Conservation (phyloP, 2,113 vertebrate genomes). For the Thryonomys swinderianus region DNA sequence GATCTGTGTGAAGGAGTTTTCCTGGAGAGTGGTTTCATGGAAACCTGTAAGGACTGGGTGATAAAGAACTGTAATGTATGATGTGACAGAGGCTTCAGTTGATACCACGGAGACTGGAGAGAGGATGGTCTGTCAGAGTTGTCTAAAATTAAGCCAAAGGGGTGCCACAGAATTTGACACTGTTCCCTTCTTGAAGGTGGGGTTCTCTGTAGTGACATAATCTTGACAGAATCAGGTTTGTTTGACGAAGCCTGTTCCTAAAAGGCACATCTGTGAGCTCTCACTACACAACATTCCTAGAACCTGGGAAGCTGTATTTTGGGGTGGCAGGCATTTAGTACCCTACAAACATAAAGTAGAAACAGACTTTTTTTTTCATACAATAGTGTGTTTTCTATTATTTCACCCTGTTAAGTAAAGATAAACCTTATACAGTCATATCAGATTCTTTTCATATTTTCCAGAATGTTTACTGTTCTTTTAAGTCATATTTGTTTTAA, state of each 20-base stretch:
- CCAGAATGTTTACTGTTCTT: neutral
- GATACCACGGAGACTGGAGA: neutral
- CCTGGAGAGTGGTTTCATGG: neutral
- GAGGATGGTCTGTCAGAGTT: neutral
- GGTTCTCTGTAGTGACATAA: neutral
- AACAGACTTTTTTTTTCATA: neutral
- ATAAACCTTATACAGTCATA: neutral
- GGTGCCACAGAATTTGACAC: neutral
- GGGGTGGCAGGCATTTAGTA: neutral
- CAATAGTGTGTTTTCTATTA: neutral
- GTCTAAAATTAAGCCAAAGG: neutral
- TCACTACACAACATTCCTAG: neutral
- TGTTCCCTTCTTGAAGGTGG: neutral
- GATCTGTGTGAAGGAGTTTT: neutral
- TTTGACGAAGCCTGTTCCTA: neutral
- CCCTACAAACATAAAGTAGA: neutral
- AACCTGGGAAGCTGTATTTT: neutral
- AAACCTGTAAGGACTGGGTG: neutral
- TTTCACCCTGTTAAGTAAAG: neutral
- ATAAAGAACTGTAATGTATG: neutral
- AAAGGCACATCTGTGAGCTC: neutral
- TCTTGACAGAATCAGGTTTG: neutral
- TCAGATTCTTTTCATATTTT: conserved; percentile 23
- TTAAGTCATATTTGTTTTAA: conserved; percentile 2
- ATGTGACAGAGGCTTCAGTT: neutral